These are phyloP conservation scores for Orestias chungarensis DNA, from an alignment of 2,797 vertebrate genomes.

Conservation along the genomic window DNA sequence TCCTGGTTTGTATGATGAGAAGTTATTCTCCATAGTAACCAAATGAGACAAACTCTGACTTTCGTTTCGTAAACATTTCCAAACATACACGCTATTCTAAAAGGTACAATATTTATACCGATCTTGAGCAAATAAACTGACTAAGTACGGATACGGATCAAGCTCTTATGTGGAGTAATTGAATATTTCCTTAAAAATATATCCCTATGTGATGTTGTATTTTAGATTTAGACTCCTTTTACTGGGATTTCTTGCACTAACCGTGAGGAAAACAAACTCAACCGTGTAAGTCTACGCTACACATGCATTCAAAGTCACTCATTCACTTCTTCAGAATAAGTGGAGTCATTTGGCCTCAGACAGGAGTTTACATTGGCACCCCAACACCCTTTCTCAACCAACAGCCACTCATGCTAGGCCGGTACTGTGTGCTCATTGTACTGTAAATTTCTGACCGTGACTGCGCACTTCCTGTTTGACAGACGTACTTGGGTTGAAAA, in stretches of 20 bases:
- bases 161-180: not conserved
- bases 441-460: slow-evolving; percentile 3
- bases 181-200: not conserved
- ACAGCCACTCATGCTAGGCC: not conserved
- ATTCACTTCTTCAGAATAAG: slow-evolving; percentile 7
- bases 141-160: not conserved
- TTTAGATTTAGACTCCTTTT: not conserved
- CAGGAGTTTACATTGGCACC: slow-evolving; percentile 9
- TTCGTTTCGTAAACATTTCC: slow-evolving; percentile 8
- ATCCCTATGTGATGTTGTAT: not conserved
- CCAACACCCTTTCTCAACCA: not conserved
- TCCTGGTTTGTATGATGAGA: slow-evolving; percentile 32
- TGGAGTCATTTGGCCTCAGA: slow-evolving; percentile 5
- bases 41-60: slow-evolving; percentile 41
- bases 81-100: slow-evolving; percentile 22
- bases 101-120: slow-evolving; percentile 26
- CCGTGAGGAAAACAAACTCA: not conserved
- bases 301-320: not conserved
- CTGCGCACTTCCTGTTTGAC: slow-evolving; percentile 6
- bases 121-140: slow-evolving; percentile 27
- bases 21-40: slow-evolving; percentile 15
- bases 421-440: slow-evolving; percentile 7
- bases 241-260: not conserved
- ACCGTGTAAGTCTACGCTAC: not conserved
- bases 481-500: slow-evolving; percentile 2